Evolutionary conservation across 2,113 vertebrate species (phyloP).

Genomic region (Penelope pileata): DNA sequence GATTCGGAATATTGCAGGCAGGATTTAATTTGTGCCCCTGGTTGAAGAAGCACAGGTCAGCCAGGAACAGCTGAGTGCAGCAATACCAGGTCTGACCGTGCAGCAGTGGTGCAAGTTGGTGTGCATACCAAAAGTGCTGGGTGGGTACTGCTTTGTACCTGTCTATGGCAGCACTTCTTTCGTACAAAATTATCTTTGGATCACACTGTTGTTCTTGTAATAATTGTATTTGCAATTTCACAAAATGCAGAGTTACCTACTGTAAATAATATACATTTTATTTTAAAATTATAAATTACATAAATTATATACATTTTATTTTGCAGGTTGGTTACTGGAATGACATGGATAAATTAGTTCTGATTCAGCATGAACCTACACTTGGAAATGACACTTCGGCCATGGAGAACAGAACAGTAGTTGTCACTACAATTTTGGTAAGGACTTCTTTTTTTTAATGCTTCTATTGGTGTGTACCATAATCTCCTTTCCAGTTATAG

Average conservation of each 20-base stretch:
- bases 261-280: neutral
- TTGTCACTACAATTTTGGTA: constrained; percentile 99
- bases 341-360: constrained; percentile 95
- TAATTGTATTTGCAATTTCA: neutral
- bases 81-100: neutral
- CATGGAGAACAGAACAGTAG: constrained; percentile 94
- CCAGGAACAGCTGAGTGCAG: neutral
- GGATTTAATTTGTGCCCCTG: neutral
- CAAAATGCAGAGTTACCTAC: neutral
- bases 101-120: neutral
- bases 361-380: constrained; percentile 92
- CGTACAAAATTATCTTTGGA: neutral
- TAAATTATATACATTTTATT: neutral
- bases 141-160: rapidly evolving
- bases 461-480: neutral
- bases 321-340: constrained; percentile 98
- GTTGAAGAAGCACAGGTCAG: neutral
- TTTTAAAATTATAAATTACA: too few species aligned
- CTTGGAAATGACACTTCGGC: constrained; percentile 90
- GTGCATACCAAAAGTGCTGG: too few species aligned
- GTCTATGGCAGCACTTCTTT: neutral
- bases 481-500: constrained; percentile 28
- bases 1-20: neutral
- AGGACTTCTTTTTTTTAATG: constrained; percentile 74
- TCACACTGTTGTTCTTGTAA: neutral